These are phyloP conservation scores for Pseudococcus longispinus DNA, from an alignment of 2,888 invertebrate species.

Conservation along the genomic window DNA sequence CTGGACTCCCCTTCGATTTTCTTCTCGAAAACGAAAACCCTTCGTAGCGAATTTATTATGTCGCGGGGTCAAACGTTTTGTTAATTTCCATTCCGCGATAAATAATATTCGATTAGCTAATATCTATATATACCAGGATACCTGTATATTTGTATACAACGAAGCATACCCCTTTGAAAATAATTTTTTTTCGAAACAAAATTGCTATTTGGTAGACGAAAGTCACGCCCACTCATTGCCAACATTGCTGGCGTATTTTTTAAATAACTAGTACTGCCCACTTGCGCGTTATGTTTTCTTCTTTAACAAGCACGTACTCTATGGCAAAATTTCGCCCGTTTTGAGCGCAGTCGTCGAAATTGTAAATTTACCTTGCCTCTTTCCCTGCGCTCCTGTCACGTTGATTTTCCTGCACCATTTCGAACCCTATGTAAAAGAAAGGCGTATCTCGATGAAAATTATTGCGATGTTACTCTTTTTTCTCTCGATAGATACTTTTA, in stretches of 20 bases:
- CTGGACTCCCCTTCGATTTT: background rate
- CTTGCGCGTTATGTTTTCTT: slow-evolving; percentile 33
- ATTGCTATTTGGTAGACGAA: slow-evolving; percentile 15
- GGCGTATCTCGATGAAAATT: background rate
- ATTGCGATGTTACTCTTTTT: background rate
- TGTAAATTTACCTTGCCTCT: slow-evolving; percentile 8
- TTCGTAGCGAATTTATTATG: background rate
- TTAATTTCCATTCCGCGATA: background rate
- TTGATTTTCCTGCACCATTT: background rate
- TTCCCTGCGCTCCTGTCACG: background rate
- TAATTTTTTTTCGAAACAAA: background rate
- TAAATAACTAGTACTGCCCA: slow-evolving; percentile 37
- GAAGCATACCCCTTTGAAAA: background rate
- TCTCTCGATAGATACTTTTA: background rate
- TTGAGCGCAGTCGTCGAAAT: slow-evolving; percentile 34
- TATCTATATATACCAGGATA: background rate
- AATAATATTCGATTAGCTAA: background rate
- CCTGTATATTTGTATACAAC: background rate
- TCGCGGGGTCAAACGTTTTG: background rate
- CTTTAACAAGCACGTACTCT: slow-evolving; percentile 10
- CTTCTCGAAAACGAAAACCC: background rate
- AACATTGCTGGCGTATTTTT: slow-evolving; percentile 27
- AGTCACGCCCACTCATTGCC: slow-evolving; percentile 22
- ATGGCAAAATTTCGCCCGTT: slow-evolving; percentile 17
- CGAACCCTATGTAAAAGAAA: background rate